Conservation (phyloP, 2,888 invertebrate genomes). For the Sarcophaga carnaria region DNA sequence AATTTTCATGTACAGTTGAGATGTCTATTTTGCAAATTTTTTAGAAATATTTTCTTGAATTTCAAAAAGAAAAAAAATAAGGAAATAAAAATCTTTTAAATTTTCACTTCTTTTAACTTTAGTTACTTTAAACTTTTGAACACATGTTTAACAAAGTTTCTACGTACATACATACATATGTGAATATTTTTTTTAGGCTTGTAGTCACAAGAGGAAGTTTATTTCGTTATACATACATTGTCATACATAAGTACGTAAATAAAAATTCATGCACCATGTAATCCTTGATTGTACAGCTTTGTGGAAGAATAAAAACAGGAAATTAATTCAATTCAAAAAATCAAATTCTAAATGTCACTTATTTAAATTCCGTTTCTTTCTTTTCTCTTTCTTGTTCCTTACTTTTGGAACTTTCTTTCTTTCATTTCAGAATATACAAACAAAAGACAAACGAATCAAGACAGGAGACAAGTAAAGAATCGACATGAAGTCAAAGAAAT, state of each 20-base stretch:
- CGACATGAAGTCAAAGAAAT: not conserved
- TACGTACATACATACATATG: no score
- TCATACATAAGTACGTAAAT: no score
- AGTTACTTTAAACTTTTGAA: not conserved
- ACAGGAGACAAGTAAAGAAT: not conserved
- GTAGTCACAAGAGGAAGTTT: no score
- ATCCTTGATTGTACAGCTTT: conserved; percentile 29
- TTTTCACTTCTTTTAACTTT: no score
- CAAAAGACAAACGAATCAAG: no score
- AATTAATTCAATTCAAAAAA: conserved; percentile 56
- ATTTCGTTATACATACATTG: no score
- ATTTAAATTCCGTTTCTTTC: not conserved
- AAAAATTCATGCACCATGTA: not conserved
- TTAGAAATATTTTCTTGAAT: no score
- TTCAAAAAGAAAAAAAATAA: no score
- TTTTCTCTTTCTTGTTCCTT: not conserved
- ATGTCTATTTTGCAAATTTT: no score
- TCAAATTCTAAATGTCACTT: conserved; percentile 45
- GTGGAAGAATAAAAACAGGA: conserved; percentile 23
- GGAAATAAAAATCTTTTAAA: no score
- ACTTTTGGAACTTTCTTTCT: conserved; percentile 1
- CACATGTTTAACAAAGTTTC: not conserved
- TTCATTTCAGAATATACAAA: not conserved
- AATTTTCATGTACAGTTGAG: no score
- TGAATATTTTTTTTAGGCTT: no score